phyloP scores from a whole-genome alignment of 1,140 invertebrate species.

The Grapholita molesta region DNA sequence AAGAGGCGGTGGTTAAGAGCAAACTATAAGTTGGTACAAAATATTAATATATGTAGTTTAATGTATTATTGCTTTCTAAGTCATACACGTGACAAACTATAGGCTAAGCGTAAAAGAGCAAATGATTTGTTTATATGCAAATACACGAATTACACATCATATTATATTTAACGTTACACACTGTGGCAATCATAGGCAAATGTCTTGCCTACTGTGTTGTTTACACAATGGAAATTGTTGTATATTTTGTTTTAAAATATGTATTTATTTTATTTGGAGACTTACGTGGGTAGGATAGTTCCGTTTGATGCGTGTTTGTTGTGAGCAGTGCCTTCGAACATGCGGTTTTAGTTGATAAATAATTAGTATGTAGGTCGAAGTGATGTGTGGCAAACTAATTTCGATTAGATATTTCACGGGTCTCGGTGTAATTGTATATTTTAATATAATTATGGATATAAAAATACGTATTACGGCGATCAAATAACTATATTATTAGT shows the following conservation, averaged over 20 bases:
- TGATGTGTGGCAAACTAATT: background rate
- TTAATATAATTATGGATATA: background rate
- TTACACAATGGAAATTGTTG: no score
- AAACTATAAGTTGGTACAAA: conserved; percentile 43
- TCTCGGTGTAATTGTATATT: background rate
- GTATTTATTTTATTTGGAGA: no score
- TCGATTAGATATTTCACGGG: background rate
- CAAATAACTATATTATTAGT: background rate
- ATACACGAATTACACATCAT: no score
- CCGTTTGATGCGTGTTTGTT: background rate
- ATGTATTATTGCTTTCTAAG: background rate
- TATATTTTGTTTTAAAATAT: no score
- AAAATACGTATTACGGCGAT: background rate
- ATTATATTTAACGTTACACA: no score
- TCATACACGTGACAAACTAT: no score
- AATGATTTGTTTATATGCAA: no score
- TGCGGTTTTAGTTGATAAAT: background rate
- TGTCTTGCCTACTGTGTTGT: no score
- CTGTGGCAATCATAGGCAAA: no score
- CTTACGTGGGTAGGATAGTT: background rate
- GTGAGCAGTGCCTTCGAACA: conserved; percentile 10
- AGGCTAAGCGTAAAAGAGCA: no score
- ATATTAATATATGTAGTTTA: background rate
- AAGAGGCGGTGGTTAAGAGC: conserved; percentile 36
- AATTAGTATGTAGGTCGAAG: background rate